Percentiles rank a stretch among this genome's conserved stretches.
phyloP scores from a whole-genome alignment of 2,797 vertebrate species.

The Microctenopoma stevenorrisi region DNA sequence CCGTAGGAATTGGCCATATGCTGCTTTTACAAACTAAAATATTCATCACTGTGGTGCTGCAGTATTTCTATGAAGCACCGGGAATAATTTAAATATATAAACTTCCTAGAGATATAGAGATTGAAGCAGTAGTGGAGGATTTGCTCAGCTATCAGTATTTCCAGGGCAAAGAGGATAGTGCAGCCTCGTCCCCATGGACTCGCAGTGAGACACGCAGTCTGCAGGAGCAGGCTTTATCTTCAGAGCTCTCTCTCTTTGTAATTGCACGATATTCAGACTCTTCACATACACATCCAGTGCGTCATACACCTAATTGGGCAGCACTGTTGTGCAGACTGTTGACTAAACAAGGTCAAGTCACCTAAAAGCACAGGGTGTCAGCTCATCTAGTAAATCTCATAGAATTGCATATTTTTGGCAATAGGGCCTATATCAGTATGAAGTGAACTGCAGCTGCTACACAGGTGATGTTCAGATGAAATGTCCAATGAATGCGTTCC shows the following conservation, averaged over 20 bases:
- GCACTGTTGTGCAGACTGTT: slow-evolving; percentile 58
- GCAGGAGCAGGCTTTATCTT: slow-evolving; percentile 69
- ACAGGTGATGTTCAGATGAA: slow-evolving; percentile 7
- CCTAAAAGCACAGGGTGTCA: slow-evolving; percentile 45
- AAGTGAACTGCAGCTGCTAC: slow-evolving; percentile 3
- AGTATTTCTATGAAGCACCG: slow-evolving; percentile 22
- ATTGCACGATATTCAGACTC: slow-evolving; percentile 73
- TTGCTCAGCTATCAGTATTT: slow-evolving; percentile 49
- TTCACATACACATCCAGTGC: slow-evolving; percentile 64
- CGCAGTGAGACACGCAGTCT: slow-evolving; percentile 67
- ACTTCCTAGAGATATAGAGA: slow-evolving; percentile 7
- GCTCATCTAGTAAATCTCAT: slow-evolving; percentile 23
- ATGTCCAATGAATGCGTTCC: slow-evolving; percentile 9
- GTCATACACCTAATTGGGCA: slow-evolving; percentile 68
- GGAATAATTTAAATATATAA: slow-evolving; percentile 6
- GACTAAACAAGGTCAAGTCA: slow-evolving; percentile 69
- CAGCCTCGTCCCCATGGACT: slow-evolving; percentile 61
- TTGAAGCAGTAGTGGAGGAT: slow-evolving; percentile 20
- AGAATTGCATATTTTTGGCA: slow-evolving; percentile 20
- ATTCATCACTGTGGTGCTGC: background rate
- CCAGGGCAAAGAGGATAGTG: slow-evolving; percentile 49
- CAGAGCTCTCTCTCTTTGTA: slow-evolving; percentile 55
- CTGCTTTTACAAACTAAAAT: background rate
- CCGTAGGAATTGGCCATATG: background rate
- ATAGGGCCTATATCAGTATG: slow-evolving; percentile 21